A percentile compares a stretch with the other conserved stretches of the same genome.
These are phyloP conservation scores for Portevinia maculata DNA, from an alignment of 2,888 invertebrate species.

Conservation along the genomic window DNA sequence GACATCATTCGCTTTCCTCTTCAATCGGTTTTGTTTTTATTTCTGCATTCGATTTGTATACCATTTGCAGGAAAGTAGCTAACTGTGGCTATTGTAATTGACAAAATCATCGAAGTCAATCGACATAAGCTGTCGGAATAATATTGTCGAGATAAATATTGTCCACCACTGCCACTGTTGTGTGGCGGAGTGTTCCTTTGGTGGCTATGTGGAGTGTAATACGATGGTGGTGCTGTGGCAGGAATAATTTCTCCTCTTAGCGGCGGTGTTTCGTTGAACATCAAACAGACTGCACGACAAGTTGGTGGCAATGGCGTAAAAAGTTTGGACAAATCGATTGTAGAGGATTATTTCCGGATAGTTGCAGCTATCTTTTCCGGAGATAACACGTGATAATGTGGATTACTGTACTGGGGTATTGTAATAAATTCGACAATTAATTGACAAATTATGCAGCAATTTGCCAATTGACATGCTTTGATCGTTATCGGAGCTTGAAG, in stretches of 20 bases:
- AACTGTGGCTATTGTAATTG: conserved; percentile 63
- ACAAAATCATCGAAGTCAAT: conserved; percentile 74
- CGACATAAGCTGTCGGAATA: conserved; percentile 74
- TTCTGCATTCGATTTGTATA: conserved; percentile 39
- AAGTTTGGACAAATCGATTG: conserved; percentile 71
- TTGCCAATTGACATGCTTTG: no score
- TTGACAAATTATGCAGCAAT: no score
- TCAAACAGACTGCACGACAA: conserved; percentile 63
- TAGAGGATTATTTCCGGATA: conserved; percentile 37
- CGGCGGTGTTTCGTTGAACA: conserved; percentile 44
- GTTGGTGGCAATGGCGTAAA: conserved; percentile 67
- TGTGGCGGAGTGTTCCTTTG: conserved; percentile 13
- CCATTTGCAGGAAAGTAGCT: conserved; percentile 47
- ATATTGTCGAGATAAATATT: conserved; percentile 72
- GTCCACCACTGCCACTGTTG: conserved; percentile 43
- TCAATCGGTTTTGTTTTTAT: conserved; percentile 16
- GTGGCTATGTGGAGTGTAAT: conserved; percentile 9
- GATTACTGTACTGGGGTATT: no score
- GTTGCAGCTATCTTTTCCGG: conserved; percentile 34
- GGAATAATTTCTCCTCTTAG: conserved; percentile 63
- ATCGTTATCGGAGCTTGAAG: no score
- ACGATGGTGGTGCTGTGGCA: conserved; percentile 50
- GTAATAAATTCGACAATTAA: no score
- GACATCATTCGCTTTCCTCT: conserved; percentile 53
- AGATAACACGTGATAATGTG: conserved; percentile 13